Base-by-base conservation (phyloP, 1,140 invertebrate genomes). In the Hydropsyche tenuis region DNA sequence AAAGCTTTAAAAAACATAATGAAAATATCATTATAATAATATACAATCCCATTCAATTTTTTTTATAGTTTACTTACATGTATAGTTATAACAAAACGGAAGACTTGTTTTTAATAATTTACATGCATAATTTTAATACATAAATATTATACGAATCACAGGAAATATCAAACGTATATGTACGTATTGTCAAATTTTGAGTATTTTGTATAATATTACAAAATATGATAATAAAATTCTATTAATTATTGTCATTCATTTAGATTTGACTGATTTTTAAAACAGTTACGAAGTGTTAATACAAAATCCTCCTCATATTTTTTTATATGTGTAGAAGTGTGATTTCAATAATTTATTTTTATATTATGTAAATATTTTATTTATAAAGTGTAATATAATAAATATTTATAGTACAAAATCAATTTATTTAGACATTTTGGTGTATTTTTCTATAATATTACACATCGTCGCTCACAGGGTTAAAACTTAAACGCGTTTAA, bases 81-180 rank as follows among this genome's bases (percentile, higher is more conserved):
- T 69, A 69, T 14, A 45, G 16, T 69, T 72, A 65, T 71, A 60
- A 75, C 74, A 75, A 72, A 75, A 75, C 74, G 74, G 74, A 75
- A 75, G 74, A 75, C 74, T 43, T 75, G 53, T 68, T 72, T 48
- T 72, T 62, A 60, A 65, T 74, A 64, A 42, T 43, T 22, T 11
- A 65, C 30, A 65, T 65, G 22, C 16, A 43, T 65, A 16, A 22
- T 9, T 16, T 9, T 65, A 42, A 65, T 43, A 65, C 63, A 65
- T n/a, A n/a, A n/a, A 65, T 65, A 65, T 20, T 23, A 12, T 43
- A 65, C 48, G 48, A 51, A 16, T 51, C 48, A 62, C 20, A 27
- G 25, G 12, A 62, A 62, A 62, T 62, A 62, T 62, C 18, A 30
- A 37, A 69, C 23, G 23, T 69, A 46, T 65, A 12, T 64, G 11